Evolutionary conservation across 2,113 vertebrate species (phyloP), one percentile per base, ranked within the genome.

Genomic region (Paedocypris sp.): DNA sequence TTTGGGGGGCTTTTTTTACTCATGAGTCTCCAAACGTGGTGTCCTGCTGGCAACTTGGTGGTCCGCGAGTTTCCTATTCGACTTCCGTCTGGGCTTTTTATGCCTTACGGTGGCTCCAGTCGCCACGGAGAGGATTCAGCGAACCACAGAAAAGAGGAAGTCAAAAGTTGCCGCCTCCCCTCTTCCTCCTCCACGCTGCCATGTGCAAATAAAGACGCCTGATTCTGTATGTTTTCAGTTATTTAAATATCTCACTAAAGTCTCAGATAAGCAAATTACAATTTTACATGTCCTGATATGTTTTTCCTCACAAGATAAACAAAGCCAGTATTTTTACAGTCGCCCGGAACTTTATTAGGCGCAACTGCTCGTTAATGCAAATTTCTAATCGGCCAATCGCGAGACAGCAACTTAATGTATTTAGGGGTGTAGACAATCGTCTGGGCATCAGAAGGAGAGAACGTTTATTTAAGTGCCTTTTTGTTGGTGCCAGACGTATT

Each of bases 31-130:
- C 58, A 69, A 67, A 69, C 75, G 42, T 28, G 9, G 66, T 63
- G 62, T 77, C 85, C 81, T 56, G 75, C 79, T 75, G 60, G 68
- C 73, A 63, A 22, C 64, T 64, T 33, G 83, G 82, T 75, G 79
- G 80, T 71, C 69, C 62, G 58, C 41, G 53, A 82, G 79, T 50
- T 74, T 78, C 38, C 66, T 64, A 32, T 61, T 13, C 12, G 1
- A 10, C 12, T 32, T 23, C 49, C 67, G 60, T 13, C 33, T 65
- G 0, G 58, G 76, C 78, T 85, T 88, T 85, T 88, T 84, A 81
- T 77, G 22, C n/a, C 20, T 74, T 75, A 71, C 67, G 67, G 68
- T 28, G 26, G 73, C 62, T 71, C 73, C 72, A 78, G 72, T 77
- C 78, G 75, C 68, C 69, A 71, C 62, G 61, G n/a, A n/a, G 67